These are phyloP conservation scores for Acanthiza pusilla DNA, from an alignment of 2,797 vertebrate genomes.

Conservation along the genomic window DNA sequence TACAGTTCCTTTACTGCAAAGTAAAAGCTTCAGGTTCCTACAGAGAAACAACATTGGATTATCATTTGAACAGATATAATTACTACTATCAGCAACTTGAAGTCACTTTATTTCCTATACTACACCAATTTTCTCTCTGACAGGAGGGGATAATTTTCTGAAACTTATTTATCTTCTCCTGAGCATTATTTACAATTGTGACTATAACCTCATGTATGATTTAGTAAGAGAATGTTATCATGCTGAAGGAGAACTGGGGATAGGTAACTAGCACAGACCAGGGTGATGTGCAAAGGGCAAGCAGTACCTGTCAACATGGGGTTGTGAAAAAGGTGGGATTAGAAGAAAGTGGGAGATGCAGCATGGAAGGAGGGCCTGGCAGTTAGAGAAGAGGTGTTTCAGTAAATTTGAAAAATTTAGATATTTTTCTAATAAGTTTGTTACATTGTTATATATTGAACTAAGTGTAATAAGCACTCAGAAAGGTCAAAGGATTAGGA, in stretches of 20 bases:
- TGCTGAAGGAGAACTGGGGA: background rate
- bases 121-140: background rate
- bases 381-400: background rate
- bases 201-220: background rate
- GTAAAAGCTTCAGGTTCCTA: constrained; percentile 12
- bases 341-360: background rate
- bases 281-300: background rate
- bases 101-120: constrained; percentile 7
- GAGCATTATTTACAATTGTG: background rate
- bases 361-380: background rate
- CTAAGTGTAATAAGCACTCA: background rate
- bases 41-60: background rate
- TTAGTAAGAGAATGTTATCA: background rate
- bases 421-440: background rate
- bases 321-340: background rate
- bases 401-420: background rate
- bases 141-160: background rate
- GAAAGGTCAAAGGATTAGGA: background rate
- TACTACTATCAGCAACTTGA: constrained; percentile 17
- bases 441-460: background rate
- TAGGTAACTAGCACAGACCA: background rate
- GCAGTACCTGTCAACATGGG: background rate
- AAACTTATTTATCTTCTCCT: constrained; percentile 4
- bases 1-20: background rate
- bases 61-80: constrained; percentile 38